phyloP scores from a whole-genome alignment of 2,888 invertebrate genomes.

The Furcula furcula region DNA sequence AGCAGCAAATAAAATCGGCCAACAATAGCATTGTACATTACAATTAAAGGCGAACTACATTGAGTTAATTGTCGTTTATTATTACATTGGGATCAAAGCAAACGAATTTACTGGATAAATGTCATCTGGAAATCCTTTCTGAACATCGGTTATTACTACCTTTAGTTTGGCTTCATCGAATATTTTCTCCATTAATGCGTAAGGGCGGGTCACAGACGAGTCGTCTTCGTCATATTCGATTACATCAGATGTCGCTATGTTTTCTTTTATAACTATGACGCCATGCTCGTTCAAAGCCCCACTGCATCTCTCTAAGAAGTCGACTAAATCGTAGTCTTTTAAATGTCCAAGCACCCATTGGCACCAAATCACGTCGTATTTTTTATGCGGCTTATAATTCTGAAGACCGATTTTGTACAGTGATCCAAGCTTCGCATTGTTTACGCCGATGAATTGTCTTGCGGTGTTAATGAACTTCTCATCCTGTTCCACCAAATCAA shows the following conservation, averaged over 20 bases:
- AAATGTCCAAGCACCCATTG: constrained; percentile 98
- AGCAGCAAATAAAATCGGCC: constrained; percentile 22
- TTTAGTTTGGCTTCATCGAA: constrained; percentile 87
- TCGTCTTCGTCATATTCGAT: constrained; percentile 90
- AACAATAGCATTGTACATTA: constrained; percentile 8
- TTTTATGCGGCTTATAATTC: constrained; percentile 88
- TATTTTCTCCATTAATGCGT: constrained; percentile 81
- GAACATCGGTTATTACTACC: constrained; percentile 85
- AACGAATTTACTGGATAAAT: constrained; percentile 94
- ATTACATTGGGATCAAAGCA: constrained; percentile 83
- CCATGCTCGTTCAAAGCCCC: constrained; percentile 46
- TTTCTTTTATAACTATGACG: constrained; percentile 82
- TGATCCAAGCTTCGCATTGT: constrained; percentile 83
- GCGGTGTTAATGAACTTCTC: constrained; percentile 90
- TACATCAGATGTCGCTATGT: constrained; percentile 85
- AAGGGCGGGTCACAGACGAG: constrained; percentile 94
- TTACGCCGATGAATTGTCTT: constrained; percentile 63
- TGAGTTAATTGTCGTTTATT: neutral
- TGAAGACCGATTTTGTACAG: constrained; percentile 90
- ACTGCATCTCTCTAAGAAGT: constrained; percentile 86
- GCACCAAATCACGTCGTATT: constrained; percentile 97
- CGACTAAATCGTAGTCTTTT: constrained; percentile 90
- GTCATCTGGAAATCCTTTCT: constrained; percentile 92
- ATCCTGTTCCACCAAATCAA: constrained; percentile 97
- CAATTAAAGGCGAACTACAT: neutral